Evolutionary conservation across 2,888 invertebrate genomes (phyloP).

Genomic region (Lacanobia wlatinum): DNA sequence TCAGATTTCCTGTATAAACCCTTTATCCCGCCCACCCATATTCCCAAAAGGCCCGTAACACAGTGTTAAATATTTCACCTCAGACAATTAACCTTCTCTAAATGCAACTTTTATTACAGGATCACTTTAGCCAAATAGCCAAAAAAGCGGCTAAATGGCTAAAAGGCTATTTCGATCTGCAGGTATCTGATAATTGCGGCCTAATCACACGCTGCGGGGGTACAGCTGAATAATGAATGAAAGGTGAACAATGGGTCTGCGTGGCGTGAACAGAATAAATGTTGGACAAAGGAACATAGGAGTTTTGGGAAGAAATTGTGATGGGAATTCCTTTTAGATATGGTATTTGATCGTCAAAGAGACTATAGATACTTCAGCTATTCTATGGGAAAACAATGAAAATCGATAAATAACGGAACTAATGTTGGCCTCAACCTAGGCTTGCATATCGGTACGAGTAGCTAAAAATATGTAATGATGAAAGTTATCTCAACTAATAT

Average conservation of each 20-base stretch:
- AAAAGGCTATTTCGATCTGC: slow-evolving; percentile 37
- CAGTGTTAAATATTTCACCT: slow-evolving; percentile 19
- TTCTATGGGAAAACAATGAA: too few relatives aligned
- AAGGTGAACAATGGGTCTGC: slow-evolving; percentile 23
- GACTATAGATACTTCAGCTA: too few relatives aligned
- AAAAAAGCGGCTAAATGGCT: slow-evolving; percentile 11
- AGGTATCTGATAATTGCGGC: slow-evolving; percentile 48
- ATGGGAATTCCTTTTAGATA: background rate
- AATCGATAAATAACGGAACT: too few relatives aligned
- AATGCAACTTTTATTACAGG: slow-evolving; percentile 14
- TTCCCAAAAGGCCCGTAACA: background rate
- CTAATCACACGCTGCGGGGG: slow-evolving; percentile 46
- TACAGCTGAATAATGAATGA: slow-evolving; percentile 56
- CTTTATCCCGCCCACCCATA: background rate
- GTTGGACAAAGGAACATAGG: slow-evolving; percentile 4
- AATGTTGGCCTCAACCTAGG: background rate
- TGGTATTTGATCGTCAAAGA: slow-evolving; percentile 1
- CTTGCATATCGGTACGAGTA: background rate
- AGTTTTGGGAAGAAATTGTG: background rate
- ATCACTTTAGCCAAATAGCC: slow-evolving; percentile 25
- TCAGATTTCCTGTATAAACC: background rate
- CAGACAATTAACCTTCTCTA: background rate
- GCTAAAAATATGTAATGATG: background rate
- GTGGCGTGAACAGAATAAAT: slow-evolving; percentile 39
- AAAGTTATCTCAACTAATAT: background rate